Base-by-base conservation (phyloP, 2,888 invertebrate species). In the Leistus spinibarbis region DNA sequence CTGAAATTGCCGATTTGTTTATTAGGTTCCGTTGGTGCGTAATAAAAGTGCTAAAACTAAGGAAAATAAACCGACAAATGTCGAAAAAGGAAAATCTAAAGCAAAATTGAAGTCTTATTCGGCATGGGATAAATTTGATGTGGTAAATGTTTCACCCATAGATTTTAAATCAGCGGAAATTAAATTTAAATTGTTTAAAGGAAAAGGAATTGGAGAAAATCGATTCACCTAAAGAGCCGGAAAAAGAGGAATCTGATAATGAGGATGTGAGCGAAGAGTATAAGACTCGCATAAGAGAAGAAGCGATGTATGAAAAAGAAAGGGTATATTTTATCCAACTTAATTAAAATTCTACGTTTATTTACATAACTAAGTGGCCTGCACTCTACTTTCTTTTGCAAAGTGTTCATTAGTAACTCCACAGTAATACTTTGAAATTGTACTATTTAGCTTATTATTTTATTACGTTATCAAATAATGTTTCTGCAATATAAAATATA, bases 81-180 rank as follows among this genome's bases (percentile, higher is more conserved):
- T 69, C 67, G 78, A 57, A 2, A 67, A 67, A 67, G 73, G 53
- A 24, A 67, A 66, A 57, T 24, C 66, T 22, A 83, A 84, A 75
- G 87, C 88, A 78, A 86, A 89, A 79, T 91, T 92, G 54, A 85
- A n/a, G n/a, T n/a, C n/a, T 85, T 94, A 94, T 84, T 80, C 86
- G 40, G 87, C 91, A 65, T 95, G 94, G 94, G 93, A 94, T 53
- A 91, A 91, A 81, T 94, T 92, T 88, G 93, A 95, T 89, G 92
- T 89, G 3, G 75, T 75, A 69, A 17, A 60, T 67, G 81, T 40
- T 67, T 64, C 56, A 9, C 19, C 27, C 16, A 57, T 56, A 63
- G 24, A 57, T 63, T 70, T 20, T 10, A 19, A 71, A 73, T 72
- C 77, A 56, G 69, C 57, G n/a, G n/a, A n/a, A n/a, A n/a, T n/a